Conservation (phyloP, 2,888 invertebrate genomes). For the Apamea crenata region DNA sequence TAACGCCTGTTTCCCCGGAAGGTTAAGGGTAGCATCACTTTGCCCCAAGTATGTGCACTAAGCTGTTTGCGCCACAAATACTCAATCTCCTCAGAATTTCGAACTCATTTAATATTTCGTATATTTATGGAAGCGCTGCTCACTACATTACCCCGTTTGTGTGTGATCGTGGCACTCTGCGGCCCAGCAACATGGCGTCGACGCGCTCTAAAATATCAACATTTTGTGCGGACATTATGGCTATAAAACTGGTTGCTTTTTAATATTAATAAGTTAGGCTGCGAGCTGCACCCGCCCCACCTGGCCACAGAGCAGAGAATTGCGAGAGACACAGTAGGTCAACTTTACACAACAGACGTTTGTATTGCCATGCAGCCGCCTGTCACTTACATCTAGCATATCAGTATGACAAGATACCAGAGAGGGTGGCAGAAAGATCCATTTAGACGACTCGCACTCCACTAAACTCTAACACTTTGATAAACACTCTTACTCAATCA, state of each 20-base stretch:
- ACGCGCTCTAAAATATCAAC: constrained; percentile 51
- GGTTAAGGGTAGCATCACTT: neutral
- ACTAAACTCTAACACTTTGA: neutral
- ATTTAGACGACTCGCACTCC: neutral
- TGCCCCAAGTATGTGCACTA: neutral
- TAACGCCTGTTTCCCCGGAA: neutral
- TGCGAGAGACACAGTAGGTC: constrained; percentile 4
- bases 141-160: constrained; percentile 28
- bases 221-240: constrained; percentile 39
- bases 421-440: neutral
- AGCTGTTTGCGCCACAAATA: neutral
- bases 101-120: constrained; percentile 14
- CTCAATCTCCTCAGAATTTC: neutral
- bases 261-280: constrained; percentile 52
- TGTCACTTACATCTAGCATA: neutral
- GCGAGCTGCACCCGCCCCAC: constrained; percentile 1
- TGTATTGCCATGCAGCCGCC: neutral
- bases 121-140: constrained; percentile 27
- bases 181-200: constrained; percentile 21
- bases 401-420: neutral
- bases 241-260: constrained; percentile 40
- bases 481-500: neutral
- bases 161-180: constrained; percentile 30
- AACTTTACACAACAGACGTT: neutral
- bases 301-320: neutral